Conservation (phyloP, 1,140 invertebrate species). For the Galleria mellonella region DNA sequence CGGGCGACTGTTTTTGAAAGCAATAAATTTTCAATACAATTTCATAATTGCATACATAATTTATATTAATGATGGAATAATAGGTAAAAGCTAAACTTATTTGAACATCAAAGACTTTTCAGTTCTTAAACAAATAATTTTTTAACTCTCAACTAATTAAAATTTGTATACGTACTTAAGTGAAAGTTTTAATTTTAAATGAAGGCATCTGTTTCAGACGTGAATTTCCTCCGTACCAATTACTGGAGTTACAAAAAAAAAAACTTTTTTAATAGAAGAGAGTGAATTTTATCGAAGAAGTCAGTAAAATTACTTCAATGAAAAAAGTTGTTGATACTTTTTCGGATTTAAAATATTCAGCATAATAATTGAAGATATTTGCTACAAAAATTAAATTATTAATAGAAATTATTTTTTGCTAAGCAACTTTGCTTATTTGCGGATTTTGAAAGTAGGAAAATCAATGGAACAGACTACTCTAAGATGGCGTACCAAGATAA, state of each 20-base stretch:
- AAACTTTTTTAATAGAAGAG: conserved; percentile 34
- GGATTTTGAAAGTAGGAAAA: too few relatives aligned
- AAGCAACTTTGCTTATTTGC: too few relatives aligned
- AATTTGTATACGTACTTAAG: conserved; percentile 17
- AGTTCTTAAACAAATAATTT: conserved; percentile 7
- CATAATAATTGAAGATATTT: background rate
- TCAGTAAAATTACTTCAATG: conserved; percentile 20
- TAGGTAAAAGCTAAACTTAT: background rate
- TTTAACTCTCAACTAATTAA: conserved; percentile 19
- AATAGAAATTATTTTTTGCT: too few relatives aligned
- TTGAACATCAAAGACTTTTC: background rate
- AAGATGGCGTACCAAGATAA: too few relatives aligned
- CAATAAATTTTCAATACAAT: background rate
- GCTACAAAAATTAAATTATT: too few relatives aligned
- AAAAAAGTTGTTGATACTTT: conserved; percentile 17
- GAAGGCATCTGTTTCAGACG: conserved; percentile 24
- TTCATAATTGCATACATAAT: background rate
- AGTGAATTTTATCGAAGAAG: conserved; percentile 17
- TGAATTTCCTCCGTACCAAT: conserved; percentile 19
- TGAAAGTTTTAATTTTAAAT: conserved; percentile 33
- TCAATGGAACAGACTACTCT: too few relatives aligned
- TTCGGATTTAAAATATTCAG: too few relatives aligned
- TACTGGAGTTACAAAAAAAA: conserved; percentile 21
- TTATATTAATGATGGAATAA: background rate
- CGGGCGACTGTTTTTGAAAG: too few relatives aligned